These are phyloP conservation scores for Ceryle rudis DNA, from an alignment of 2,797 vertebrate genomes.

Conservation along the genomic window DNA sequence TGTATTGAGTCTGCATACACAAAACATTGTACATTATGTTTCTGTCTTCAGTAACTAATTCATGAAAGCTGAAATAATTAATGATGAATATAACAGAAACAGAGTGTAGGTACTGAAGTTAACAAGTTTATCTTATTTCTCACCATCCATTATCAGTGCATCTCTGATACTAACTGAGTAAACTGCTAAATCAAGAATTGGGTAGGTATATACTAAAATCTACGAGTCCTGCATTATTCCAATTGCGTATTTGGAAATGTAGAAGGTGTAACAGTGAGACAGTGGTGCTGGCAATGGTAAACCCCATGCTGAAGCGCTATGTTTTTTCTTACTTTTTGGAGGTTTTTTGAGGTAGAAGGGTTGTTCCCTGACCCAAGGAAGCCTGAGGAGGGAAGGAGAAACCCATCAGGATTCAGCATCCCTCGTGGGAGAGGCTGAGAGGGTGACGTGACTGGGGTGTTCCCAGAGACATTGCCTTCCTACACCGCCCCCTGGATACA, in stretches of 20 bases:
- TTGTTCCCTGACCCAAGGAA: no score
- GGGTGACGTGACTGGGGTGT: no score
- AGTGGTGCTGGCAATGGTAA: no score
- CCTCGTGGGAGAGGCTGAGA: no score
- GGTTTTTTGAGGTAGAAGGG: no score
- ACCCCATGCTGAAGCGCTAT: no score
- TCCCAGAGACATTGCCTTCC: no score
- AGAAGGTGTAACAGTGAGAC: neutral
- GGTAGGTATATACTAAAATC: neutral
- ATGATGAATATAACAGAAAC: slow-evolving; percentile 80
- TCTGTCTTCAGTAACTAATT: slow-evolving; percentile 80
- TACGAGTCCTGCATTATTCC: neutral
- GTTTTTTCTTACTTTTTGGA: no score
- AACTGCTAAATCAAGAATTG: slow-evolving; percentile 20
- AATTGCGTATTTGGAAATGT: neutral
- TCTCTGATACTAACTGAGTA: slow-evolving; percentile 39
- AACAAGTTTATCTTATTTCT: slow-evolving; percentile 73
- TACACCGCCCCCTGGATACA: no score
- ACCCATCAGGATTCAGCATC: no score
- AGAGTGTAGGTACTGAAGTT: slow-evolving; percentile 66
- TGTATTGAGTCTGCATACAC: slow-evolving; percentile 19
- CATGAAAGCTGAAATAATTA: slow-evolving; percentile 83
- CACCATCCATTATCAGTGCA: neutral
- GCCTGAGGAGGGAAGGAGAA: no score
- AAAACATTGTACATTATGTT: slow-evolving; percentile 66